Conservation (phyloP, 2,797 vertebrate species). For the Myotis vivesi region DNA sequence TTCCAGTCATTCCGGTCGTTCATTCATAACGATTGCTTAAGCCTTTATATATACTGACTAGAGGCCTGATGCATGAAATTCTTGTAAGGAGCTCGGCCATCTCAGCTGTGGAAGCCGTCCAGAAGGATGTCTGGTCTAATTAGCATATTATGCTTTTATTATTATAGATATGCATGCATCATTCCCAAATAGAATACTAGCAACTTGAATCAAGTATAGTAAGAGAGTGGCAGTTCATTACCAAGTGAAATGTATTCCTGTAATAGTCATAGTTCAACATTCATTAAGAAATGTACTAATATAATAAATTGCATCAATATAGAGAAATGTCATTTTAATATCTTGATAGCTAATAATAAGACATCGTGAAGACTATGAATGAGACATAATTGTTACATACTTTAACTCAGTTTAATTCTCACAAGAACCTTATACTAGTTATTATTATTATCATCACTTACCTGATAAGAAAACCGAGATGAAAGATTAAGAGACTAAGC, state of each 20-base stretch:
- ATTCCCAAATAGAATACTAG: background rate
- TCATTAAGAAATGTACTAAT: background rate
- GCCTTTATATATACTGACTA: too few relatives aligned
- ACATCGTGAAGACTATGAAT: background rate
- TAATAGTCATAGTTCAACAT: background rate
- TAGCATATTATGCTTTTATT: too few relatives aligned
- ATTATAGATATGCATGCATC: background rate
- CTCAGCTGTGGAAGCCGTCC: too few relatives aligned
- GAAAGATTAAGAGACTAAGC: background rate
- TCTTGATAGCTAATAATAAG: background rate
- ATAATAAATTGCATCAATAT: background rate
- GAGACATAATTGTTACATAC: background rate
- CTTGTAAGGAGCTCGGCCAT: too few relatives aligned
- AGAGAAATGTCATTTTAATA: background rate
- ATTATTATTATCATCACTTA: background rate
- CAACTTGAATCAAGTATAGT: background rate
- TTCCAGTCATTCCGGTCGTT: too few relatives aligned
- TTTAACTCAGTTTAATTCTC: background rate
- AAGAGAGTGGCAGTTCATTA: background rate
- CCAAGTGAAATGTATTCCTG: background rate
- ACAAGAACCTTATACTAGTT: background rate
- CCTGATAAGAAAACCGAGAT: background rate
- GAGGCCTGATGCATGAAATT: too few relatives aligned
- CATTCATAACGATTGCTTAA: too few relatives aligned
- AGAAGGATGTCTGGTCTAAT: too few relatives aligned